Base-by-base conservation (phyloP, 2,888 invertebrate species). In the Matsumyia berberina region DNA sequence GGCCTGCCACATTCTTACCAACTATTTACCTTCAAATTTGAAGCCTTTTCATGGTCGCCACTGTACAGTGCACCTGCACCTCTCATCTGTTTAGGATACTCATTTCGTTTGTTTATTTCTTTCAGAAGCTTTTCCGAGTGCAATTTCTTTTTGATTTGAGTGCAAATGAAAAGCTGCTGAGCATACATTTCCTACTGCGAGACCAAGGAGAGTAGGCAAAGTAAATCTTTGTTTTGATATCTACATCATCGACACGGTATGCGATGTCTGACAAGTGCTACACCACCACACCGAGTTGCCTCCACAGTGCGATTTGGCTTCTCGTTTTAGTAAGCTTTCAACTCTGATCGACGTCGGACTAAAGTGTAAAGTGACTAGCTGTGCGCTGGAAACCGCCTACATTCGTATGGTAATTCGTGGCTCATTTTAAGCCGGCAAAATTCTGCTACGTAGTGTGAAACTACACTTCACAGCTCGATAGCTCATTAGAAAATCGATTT, bases 311-410 rank as follows among this genome's bases (percentile, higher is more conserved):
- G 29, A 55, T 57, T 66, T 57, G n/a, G n/a, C n/a, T 17, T 49
- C 57, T 17, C 55, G 35, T 29, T 57, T 76, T 55, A 76, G 76
- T 76, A 19, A 49, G 37, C 76, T 67, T 67, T 67, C 58, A 39
- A 58, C 76, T 74, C 44, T 67, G 46, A 17, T 44, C 69, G 46
- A 39, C 24, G 29, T 49, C 29, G 55, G 51, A 37, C 31, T 33
- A 31, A 6, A 37, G 8, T 15, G 33, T 33, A 31, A 6, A 37
- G 8, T 15, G 33, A 5, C 6, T 55, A 2, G 19, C 19, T n/a
- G 12, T 55, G 24, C n/a, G 0, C 31, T 12, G 11, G 58, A 33
- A 12, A 8, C 9, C 2, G 3, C 19, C 33, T 35, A 8, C 8
- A 15, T n/a, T 11, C 17, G 5, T 31, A 15, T 39, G 19, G 12